Percentiles rank a stretch among this genome's conserved stretches.
Conservation (phyloP, 2,113 vertebrate genomes). For the Craseonycteris thonglongyai region DNA sequence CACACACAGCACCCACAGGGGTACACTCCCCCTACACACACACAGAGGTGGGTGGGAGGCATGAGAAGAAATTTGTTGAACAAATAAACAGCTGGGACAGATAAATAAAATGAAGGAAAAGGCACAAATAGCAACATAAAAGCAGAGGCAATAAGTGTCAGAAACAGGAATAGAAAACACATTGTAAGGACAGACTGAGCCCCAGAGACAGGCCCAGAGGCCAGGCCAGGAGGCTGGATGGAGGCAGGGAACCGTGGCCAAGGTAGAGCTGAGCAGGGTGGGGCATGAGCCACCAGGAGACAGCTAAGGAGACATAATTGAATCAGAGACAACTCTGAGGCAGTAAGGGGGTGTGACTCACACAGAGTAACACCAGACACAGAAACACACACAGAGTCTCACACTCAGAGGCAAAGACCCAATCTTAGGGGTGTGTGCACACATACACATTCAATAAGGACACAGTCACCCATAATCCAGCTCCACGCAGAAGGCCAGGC, state of each 20-base stretch:
- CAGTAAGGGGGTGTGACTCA: slow-evolving; percentile 69
- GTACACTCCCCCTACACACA: too few relatives aligned
- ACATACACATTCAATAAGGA: not conserved
- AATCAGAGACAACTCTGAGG: slow-evolving; percentile 66
- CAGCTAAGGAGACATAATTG: slow-evolving; percentile 64
- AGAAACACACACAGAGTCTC: slow-evolving; percentile 41
- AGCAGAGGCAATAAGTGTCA: not conserved
- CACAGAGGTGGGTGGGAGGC: not conserved
- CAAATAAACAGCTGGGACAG: not conserved
- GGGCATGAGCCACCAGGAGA: slow-evolving; percentile 17
- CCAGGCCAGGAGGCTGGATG: not conserved
- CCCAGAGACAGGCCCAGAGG: not conserved
- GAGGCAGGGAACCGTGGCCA: not conserved
- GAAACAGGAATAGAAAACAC: not conserved
- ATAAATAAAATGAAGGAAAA: not conserved
- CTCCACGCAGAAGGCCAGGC: not conserved
- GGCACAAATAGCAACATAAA: not conserved
- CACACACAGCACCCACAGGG: too few relatives aligned
- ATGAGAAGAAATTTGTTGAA: not conserved
- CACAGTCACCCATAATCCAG: not conserved
- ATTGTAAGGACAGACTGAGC: not conserved
- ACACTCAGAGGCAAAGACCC: slow-evolving; percentile 31
- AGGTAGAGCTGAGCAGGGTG: not conserved
- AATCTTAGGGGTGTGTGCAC: not conserved
- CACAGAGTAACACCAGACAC: slow-evolving; percentile 55